Base-by-base conservation (phyloP, 2,888 invertebrate genomes). In the Homarus gammarus region DNA sequence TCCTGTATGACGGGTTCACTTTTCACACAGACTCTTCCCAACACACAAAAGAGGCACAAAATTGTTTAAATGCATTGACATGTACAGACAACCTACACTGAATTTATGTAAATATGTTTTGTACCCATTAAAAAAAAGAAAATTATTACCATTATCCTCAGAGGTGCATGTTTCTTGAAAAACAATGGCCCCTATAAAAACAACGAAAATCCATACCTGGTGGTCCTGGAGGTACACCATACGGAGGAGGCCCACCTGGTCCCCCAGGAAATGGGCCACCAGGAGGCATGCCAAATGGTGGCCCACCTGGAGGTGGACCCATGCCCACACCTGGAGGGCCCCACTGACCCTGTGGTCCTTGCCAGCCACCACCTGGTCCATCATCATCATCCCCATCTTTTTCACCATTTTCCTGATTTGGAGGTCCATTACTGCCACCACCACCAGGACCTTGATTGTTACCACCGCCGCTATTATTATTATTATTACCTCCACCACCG, bases 151-250 rank as follows among this genome's bases (percentile, higher is more conserved):
- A n/a, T n/a, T n/a, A n/a, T n/a, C n/a, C n/a, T n/a, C n/a, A n/a
- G n/a, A n/a, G n/a, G n/a, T n/a, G n/a, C n/a, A n/a, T n/a, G n/a
- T n/a, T n/a, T n/a, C n/a, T n/a, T n/a, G n/a, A n/a, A n/a, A n/a
- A n/a, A n/a, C n/a, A n/a, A n/a, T n/a, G n/a, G n/a, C n/a, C n/a
- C n/a, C n/a, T n/a, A n/a, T n/a, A n/a, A n/a, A n/a, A n/a, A n/a
- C 5, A 77, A 18, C 12, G 8, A 44, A 33, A 44, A 38, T 64
- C 82, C 81, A 61, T 56, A 79, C 91, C 90, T 83, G 91, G 91
- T 56, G 88, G 91, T 86, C 89, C 92, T 15, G 96, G 96, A 5
- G 96, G 96, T 95, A 97, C 95, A 64, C 96, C 96, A 93, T 95
- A 96, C 1, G 95, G 96, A 27, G 96, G 95, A 40, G 94, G 95